Percentiles rank a stretch among this genome's conserved stretches.
phyloP scores from a whole-genome alignment of 2,797 vertebrate species.

The Falco cherrug region DNA sequence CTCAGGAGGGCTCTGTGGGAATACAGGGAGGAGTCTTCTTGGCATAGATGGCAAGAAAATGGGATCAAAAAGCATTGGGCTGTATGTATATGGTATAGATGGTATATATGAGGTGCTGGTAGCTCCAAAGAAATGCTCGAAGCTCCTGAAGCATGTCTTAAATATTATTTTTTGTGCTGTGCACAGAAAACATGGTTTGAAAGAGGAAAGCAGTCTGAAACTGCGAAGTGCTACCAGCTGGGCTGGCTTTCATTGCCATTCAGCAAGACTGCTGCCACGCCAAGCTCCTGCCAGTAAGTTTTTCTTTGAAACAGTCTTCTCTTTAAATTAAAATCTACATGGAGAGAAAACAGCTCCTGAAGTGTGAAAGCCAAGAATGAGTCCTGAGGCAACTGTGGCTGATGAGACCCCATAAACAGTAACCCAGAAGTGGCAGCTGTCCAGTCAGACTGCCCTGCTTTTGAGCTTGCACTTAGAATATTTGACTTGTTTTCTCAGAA shows the following conservation, averaged over 20 bases:
- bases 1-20: neutral
- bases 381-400: neutral
- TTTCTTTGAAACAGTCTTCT: neutral
- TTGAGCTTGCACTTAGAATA: constrained; percentile 4
- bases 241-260: neutral
- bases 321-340: neutral
- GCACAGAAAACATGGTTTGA: neutral
- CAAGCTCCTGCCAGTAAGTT: neutral
- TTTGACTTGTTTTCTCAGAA: constrained; percentile 30
- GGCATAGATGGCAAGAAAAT: neutral
- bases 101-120: neutral
- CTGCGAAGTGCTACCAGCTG: neutral
- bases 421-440: neutral
- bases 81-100: neutral
- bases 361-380: neutral
- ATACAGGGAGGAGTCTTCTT: neutral
- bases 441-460: constrained; percentile 6
- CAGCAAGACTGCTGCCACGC: neutral
- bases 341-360: neutral
- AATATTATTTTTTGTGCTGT: neutral
- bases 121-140: neutral
- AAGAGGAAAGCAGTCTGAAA: neutral
- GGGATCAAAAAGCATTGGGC: neutral
- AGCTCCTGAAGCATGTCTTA: neutral
- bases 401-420: neutral